A percentile compares a stretch with the other conserved stretches of the same genome.
These are phyloP conservation scores for Trissonchulus latispiculum DNA, from an alignment of 2,888 invertebrate species.

Conservation along the genomic window DNA sequence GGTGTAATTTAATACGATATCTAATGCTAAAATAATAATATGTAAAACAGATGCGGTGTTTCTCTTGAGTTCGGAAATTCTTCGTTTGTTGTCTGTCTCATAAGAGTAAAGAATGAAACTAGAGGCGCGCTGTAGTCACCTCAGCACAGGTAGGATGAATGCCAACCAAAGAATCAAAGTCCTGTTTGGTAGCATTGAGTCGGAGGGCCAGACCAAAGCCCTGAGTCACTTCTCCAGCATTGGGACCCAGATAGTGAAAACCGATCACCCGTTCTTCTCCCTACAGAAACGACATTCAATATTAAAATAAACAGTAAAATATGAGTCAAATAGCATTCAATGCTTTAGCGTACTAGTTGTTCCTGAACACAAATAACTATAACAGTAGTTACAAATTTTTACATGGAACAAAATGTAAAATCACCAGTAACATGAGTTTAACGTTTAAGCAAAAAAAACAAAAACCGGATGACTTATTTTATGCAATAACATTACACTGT, in stretches of 20 bases:
- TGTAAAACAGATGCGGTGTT: no score
- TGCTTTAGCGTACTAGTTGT: not conserved
- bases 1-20: no score
- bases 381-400: no score
- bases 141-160: conserved; percentile 57
- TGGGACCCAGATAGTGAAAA: conserved; percentile 53
- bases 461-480: conserved; percentile 52
- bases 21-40: no score
- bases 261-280: conserved; percentile 51
- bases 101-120: no score
- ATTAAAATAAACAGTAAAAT: not conserved
- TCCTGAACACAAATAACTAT: conserved; percentile 9
- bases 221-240: conserved; percentile 57
- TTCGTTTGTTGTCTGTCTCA: no score
- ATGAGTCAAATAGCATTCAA: not conserved
- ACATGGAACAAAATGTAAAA: no score
- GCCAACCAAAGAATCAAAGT: conserved; percentile 53
- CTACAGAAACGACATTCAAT: conserved; percentile 20
- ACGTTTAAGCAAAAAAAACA: no score
- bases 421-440: no score
- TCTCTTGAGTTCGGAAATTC: no score
- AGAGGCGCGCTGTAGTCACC: no score
- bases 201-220: conserved; percentile 55
- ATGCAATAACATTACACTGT: conserved; percentile 53
- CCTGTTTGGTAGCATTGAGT: conserved; percentile 51